Evolutionary conservation across 92 coral and sea anemone genomes (phyloP), one percentile per base, ranked within the genome.

Genomic region (Hydrozoanthus gracilis): DNA sequence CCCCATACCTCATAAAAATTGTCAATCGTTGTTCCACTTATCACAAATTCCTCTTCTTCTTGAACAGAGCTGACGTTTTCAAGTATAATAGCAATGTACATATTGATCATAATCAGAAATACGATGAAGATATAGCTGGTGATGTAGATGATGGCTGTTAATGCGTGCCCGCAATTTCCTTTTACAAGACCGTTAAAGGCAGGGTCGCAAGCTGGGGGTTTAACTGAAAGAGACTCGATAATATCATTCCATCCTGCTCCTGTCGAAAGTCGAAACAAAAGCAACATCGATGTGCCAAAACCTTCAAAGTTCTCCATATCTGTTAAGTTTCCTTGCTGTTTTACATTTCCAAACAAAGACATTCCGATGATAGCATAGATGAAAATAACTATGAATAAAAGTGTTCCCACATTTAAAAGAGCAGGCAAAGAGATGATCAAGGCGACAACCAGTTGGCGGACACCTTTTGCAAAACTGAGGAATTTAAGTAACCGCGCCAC

Each of bases 1-100:
- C 93, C 96, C 98, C 96, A 96, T 60, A 90, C 91, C n/a, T 91
- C 76, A 67, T 96, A 96, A 80, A 91, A 96, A 50, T 93, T 90
- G 77, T 96, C 95, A 54, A 96, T 92, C 60, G 92, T 93, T 60
- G 93, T 96, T 60, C 93, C 92, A 4, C 93, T 91, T 64, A 96
- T 93, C 8, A 95, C 98, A 76, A 96, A 93, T 54, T 95, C 98
- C 67, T 93, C 98, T 83, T 83, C 92, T 69, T 95, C 96, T 77
- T 96, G 98, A 8, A 96, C 95, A 13, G 96, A 92, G 55, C 94
- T 95, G 55, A 96, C 98, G 82, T 96, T 96, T 77, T 96, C 98
- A 61, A 96, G 82, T 49, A 96, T 88, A 4, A 96, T 92, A 10
- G 99, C 99, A 77, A 96, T 96, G 93, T 96, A 93, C 98, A 96